Evolutionary conservation across 2,113 vertebrate genomes (phyloP), one percentile per base, ranked within the genome.

Genomic region (Amblyornis subalaris): DNA sequence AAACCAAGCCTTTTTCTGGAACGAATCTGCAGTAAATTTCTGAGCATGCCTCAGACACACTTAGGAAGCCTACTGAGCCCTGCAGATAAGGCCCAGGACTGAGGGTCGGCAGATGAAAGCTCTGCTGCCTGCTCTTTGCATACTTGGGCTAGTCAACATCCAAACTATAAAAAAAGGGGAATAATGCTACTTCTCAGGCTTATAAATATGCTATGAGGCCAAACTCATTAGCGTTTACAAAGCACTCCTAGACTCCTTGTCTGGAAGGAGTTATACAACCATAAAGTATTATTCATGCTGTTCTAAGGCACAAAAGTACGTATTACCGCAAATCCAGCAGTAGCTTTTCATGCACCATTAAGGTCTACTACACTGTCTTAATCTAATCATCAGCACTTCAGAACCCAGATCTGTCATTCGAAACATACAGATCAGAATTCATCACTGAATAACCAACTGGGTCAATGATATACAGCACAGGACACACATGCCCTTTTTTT

Each of bases 361-460:
- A 86, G 85, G 88, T 95, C 95, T 92, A 96, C 92, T 75, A 90
- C 88, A 84, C 65, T 78, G 88, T 86, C 90, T 92, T 95, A 95
- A 96, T 92, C 90, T 93, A 90, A 93, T 94, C 94, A 89, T 88
- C 95, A 94, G 90, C 95, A 97, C 79, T 95, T 95, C 96, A 88
- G 88, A 93, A 95, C 88, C 93, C 90, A 95, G 91, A 95, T 90
- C 94, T 95, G 93, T 95, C 95, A 88, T 78, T 90, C 0, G 9
- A 94, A 96, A 90, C 91, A 88, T 13, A 80, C 44, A 90, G 88
- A 92, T 84, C 79, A 81, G 72, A 70, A 88, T 93, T 90, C 78
- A 94, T 47, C 94, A 94, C 0, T 74, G 88, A 93, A 90, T 90
- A 94, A 91, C 88, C 85, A 96, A 81, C 72, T 97, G 90, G 85